phyloP scores from a whole-genome alignment of 2,797 vertebrate species.

The Phoxinus dragarum region DNA sequence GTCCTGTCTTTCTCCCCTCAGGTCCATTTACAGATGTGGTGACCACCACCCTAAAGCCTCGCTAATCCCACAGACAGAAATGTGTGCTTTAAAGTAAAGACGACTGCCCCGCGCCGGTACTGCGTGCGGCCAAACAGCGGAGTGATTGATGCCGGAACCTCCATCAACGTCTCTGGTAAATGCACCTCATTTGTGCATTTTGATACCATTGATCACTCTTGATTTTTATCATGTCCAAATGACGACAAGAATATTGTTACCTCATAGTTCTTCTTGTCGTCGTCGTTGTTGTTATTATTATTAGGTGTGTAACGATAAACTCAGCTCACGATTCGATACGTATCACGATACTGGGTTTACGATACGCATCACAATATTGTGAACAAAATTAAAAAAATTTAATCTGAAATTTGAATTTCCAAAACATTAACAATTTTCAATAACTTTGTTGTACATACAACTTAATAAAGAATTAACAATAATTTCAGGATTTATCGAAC shows the following conservation, averaged over 20 bases:
- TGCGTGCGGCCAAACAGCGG: conserved; percentile 98
- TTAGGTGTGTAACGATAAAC: too few species aligned
- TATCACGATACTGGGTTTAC: too few species aligned
- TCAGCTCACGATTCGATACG: too few species aligned
- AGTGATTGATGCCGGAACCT: conserved; percentile 94
- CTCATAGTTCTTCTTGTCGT: neutral
- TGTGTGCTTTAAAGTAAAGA: conserved; percentile 99
- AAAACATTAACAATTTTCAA: too few species aligned
- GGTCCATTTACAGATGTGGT: conserved; percentile 99
- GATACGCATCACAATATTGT: too few species aligned
- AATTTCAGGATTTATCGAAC: too few species aligned
- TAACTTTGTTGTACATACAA: too few species aligned
- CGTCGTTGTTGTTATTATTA: too few species aligned
- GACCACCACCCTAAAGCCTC: conserved; percentile 96
- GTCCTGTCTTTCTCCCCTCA: conserved; percentile 63
- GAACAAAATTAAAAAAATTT: too few species aligned
- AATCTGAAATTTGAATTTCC: too few species aligned
- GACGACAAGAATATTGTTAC: neutral
- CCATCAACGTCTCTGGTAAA: conserved; percentile 96
- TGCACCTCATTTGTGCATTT: conserved; percentile 30
- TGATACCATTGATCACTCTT: too few species aligned
- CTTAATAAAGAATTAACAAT: too few species aligned
- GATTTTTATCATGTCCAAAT: neutral
- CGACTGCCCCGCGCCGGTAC: conserved; percentile 96
- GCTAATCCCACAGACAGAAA: conserved; percentile 96